A percentile compares a stretch with the other conserved stretches of the same genome.
phyloP scores from a whole-genome alignment of 2,113 vertebrate species.

The Lepus timidus region DNA sequence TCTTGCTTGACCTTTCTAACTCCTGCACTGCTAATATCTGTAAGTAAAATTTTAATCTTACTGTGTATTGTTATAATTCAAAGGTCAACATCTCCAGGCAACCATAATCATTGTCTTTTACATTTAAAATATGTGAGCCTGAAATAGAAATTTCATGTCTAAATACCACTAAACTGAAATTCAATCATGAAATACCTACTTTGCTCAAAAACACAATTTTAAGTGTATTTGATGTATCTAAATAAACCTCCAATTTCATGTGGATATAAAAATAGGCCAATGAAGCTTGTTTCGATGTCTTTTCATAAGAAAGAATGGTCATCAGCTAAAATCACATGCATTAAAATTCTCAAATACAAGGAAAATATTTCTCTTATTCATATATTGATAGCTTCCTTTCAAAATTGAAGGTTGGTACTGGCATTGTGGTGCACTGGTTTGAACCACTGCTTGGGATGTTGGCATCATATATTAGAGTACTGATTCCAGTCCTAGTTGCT shows the following conservation, averaged over 20 bases:
- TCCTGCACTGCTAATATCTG: not conserved
- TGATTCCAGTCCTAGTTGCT: no score
- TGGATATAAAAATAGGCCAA: not conserved
- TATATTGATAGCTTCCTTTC: not conserved
- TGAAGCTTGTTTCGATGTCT: not conserved
- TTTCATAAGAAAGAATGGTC: not conserved
- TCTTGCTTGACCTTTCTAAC: conserved; percentile 60
- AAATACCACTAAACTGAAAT: not conserved
- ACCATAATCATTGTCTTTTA: not conserved
- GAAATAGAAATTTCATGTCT: conserved; percentile 44
- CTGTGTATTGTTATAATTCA: conserved; percentile 52
- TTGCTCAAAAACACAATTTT: not conserved
- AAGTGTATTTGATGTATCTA: not conserved
- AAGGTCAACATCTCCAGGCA: conserved; percentile 36
- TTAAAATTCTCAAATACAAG: not conserved
- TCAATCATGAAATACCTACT: not conserved
- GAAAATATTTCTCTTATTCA: not conserved
- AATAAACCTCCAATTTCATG: conserved; percentile 4
- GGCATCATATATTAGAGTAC: no score
- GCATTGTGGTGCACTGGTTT: no score
- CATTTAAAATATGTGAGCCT: conserved; percentile 6
- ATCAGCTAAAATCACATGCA: not conserved
- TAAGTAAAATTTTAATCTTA: conserved; percentile 65
- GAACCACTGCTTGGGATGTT: no score
- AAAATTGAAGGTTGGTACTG: not conserved